These are phyloP conservation scores for Melanotus villosus DNA, from an alignment of 2,888 invertebrate genomes.

Conservation along the genomic window DNA sequence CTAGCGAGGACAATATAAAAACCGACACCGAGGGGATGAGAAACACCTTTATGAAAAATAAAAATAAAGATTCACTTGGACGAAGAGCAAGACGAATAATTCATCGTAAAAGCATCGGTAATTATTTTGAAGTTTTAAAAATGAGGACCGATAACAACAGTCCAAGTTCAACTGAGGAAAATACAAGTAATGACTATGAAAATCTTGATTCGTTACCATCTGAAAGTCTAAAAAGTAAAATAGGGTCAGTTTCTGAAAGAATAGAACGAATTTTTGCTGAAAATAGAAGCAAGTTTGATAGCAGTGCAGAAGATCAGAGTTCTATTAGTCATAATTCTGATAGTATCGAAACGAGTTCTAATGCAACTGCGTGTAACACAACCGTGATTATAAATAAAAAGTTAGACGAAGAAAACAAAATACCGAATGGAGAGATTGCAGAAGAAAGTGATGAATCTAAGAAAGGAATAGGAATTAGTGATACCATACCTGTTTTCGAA, in stretches of 20 bases:
- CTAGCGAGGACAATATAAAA: conserved; percentile 52
- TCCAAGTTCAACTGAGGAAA: conserved; percentile 71
- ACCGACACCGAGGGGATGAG: conserved; percentile 53
- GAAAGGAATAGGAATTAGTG: conserved; percentile 62
- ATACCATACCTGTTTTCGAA: conserved; percentile 69
- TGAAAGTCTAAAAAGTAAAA: conserved; percentile 22
- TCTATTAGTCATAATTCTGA: conserved; percentile 26
- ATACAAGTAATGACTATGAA: conserved; percentile 70
- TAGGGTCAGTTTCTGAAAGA: conserved; percentile 68
- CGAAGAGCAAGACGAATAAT: conserved; percentile 59
- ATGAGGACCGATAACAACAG: conserved; percentile 64
- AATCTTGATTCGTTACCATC: conserved; percentile 62
- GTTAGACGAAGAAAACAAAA: background rate
- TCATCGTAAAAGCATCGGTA: conserved; percentile 64
- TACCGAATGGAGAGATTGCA: background rate
- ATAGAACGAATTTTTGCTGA: conserved; percentile 70
- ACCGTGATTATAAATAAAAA: conserved; percentile 27
- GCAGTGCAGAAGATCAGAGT: conserved; percentile 15
- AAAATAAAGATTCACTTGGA: conserved; percentile 59
- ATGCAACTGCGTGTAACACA: conserved; percentile 43
- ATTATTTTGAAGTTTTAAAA: conserved; percentile 67
- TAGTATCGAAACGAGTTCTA: conserved; percentile 32
- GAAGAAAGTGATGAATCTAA: conserved; percentile 4
- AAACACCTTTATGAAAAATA: conserved; percentile 61
- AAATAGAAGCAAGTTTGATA: conserved; percentile 23